Conservation (phyloP, 2,797 vertebrate species). For the Acridotheres tristis region DNA sequence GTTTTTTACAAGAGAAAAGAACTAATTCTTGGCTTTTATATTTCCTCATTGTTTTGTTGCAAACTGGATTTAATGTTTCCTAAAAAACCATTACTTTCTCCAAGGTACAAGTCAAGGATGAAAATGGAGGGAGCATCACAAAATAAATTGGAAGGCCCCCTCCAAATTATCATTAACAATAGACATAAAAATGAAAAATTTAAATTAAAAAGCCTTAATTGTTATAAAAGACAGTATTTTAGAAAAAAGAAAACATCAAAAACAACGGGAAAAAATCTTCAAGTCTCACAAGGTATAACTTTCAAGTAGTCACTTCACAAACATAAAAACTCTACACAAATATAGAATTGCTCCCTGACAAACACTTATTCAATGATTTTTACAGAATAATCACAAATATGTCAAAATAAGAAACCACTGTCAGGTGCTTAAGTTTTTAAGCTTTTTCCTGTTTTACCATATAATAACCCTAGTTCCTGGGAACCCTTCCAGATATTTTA, state of each 20-base stretch:
- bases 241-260: not conserved
- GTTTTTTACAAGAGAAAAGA: not conserved
- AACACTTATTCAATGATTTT: not conserved
- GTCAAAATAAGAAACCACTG: not conserved
- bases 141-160: not conserved
- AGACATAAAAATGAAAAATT: not conserved
- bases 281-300: rapidly evolving
- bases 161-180: not conserved
- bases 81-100: not conserved
- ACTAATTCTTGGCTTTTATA: not conserved
- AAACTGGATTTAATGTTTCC: not conserved
- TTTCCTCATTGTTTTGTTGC: not conserved
- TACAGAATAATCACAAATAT: conserved; percentile 19
- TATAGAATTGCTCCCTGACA: not conserved
- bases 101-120: not conserved
- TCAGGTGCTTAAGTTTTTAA: not conserved
- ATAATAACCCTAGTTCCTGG: not conserved
- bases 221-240: not conserved
- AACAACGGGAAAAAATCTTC: not conserved
- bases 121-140: not conserved
- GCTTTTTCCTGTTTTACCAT: not conserved
- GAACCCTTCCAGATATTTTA: not conserved
- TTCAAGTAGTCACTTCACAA: not conserved
- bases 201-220: not conserved
- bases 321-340: not conserved